Evolutionary conservation across 2,797 vertebrate species (phyloP).

Genomic region (Acanthornis magna): DNA sequence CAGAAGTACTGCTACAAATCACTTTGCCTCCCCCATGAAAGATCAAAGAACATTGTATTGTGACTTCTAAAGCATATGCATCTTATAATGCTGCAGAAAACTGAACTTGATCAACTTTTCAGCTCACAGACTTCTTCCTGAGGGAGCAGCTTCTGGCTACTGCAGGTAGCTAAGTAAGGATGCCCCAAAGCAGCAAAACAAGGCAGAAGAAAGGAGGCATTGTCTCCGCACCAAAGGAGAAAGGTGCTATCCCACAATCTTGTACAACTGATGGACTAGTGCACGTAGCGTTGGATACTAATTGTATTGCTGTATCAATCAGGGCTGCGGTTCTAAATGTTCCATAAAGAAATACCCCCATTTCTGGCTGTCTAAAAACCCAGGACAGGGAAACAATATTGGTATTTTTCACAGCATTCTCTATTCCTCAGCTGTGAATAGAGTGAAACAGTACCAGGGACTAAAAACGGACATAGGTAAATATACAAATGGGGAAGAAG

Average conservation of each 20-base stretch:
- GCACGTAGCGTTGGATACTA: fast-evolving
- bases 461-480: neutral
- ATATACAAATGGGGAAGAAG: neutral
- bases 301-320: neutral
- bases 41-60: neutral
- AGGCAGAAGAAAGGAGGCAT: neutral
- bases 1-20: neutral
- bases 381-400: neutral
- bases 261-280: neutral
- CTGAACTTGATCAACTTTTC: neutral
- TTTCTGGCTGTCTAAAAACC: neutral
- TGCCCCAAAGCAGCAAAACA: neutral
- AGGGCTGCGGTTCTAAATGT: neutral
- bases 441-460: neutral
- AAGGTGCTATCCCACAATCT: neutral
- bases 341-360: neutral
- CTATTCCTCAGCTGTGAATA: neutral
- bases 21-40: neutral
- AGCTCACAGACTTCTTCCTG: neutral
- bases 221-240: neutral
- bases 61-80: neutral
- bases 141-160: neutral
- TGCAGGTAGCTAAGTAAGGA: neutral
- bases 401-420: neutral
- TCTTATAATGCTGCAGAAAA: neutral